Conservation (phyloP, 2,797 vertebrate genomes). For the Mareca strepera region DNA sequence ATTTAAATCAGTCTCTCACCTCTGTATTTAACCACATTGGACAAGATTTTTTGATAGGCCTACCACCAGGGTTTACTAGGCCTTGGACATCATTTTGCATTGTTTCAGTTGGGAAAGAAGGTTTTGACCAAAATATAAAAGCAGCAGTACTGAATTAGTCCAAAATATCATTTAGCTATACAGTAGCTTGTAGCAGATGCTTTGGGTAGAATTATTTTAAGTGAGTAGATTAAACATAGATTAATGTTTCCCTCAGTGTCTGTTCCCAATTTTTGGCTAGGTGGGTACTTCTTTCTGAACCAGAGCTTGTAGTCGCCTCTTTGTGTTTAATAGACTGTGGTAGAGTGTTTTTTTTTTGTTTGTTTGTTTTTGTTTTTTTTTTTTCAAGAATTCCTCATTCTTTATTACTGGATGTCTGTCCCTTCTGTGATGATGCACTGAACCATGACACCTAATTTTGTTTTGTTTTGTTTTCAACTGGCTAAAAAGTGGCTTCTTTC, state of each 20-base stretch:
- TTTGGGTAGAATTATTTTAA: slow-evolving; percentile 25
- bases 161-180: neutral
- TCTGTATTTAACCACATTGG: neutral
- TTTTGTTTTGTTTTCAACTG: neutral
- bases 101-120: neutral
- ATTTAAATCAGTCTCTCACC: neutral
- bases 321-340: slow-evolving; percentile 35
- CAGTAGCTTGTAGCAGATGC: neutral
- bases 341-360: neutral
- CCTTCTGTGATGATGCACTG: slow-evolving; percentile 42
- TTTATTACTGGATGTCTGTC: slow-evolving; percentile 18
- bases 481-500: slow-evolving; percentile 26
- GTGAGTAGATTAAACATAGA: neutral
- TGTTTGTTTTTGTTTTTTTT: neutral
- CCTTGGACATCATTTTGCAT: neutral
- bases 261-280: slow-evolving; percentile 28
- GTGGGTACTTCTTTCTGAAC: slow-evolving; percentile 30
- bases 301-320: slow-evolving; percentile 18
- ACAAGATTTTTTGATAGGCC: neutral
- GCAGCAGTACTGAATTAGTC: neutral
- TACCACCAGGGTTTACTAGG: neutral
- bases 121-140: neutral
- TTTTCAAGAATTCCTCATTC: neutral
- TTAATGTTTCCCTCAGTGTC: neutral
- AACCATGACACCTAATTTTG: neutral